These are phyloP conservation scores for Pocillopora verrucosa DNA, from an alignment of 64 coral and sea anemone genomes.

Conservation along the genomic window DNA sequence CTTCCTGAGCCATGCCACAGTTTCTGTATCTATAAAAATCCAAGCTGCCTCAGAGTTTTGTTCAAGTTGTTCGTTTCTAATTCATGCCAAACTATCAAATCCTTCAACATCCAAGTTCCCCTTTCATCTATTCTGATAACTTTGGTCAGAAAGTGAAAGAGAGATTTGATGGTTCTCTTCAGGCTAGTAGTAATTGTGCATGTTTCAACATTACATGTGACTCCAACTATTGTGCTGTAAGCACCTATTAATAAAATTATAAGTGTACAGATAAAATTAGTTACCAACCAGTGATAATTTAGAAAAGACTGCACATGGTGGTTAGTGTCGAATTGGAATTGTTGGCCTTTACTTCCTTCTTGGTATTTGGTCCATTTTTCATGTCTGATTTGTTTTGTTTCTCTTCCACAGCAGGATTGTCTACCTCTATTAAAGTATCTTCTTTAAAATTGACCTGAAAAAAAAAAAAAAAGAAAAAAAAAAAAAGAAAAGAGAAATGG, in stretches of 20 bases:
- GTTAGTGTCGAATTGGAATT: not conserved
- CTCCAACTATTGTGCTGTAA: too few species aligned
- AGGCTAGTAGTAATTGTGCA: too few species aligned
- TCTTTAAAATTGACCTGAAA: not conserved
- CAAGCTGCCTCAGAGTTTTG: too few species aligned
- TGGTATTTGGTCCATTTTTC: not conserved
- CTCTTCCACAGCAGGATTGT: not conserved
- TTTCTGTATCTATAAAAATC: too few species aligned
- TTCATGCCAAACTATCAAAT: too few species aligned
- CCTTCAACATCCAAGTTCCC: too few species aligned
- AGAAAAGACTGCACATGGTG: slow-evolving; percentile 3
- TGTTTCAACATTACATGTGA: too few species aligned
- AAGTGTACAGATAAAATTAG: not conserved
- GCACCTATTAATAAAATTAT: not conserved
- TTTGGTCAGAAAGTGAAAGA: too few species aligned
- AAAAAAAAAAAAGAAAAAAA: not conserved
- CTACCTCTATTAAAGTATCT: not conserved
- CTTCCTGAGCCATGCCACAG: too few species aligned
- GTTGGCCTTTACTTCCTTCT: not conserved
- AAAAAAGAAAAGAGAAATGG: not conserved
- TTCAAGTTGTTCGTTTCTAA: too few species aligned
- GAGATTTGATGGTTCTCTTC: too few species aligned
- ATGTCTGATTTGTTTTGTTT: slow-evolving; percentile 5
- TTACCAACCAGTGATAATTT: not conserved
- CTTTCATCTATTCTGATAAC: too few species aligned